Percentiles rank a stretch among this genome's conserved stretches.
phyloP scores from a whole-genome alignment of 2,888 invertebrate species.

The Troides helena region DNA sequence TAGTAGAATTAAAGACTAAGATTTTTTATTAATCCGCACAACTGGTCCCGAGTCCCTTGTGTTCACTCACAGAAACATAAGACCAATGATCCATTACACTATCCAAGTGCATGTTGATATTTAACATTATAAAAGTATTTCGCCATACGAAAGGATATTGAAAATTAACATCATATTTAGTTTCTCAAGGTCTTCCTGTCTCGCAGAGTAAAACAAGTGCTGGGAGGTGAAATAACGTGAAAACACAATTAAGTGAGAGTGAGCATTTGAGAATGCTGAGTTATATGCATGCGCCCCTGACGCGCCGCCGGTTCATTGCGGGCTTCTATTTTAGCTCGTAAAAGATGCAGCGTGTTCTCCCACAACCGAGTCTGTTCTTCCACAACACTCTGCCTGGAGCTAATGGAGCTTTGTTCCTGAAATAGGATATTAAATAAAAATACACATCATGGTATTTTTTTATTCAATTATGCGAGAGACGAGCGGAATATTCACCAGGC shows the following conservation, averaged over 20 bases:
- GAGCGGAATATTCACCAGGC: too few species aligned
- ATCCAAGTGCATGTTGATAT: too few species aligned
- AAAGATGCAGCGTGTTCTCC: constrained; percentile 69
- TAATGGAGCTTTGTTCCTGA: constrained; percentile 71
- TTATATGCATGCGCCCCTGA: constrained; percentile 80
- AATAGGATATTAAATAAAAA: constrained; percentile 3
- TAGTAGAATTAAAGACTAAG: too few species aligned
- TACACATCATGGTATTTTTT: too few species aligned
- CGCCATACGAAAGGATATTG: neutral
- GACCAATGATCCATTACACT: too few species aligned
- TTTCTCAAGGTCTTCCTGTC: neutral
- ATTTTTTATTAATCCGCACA: too few species aligned
- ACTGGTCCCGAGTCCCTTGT: too few species aligned
- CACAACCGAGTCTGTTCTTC: constrained; percentile 71
- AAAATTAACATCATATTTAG: neutral
- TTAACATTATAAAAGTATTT: too few species aligned
- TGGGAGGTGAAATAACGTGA: neutral
- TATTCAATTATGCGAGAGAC: too few species aligned
- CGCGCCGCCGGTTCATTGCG: constrained; percentile 73
- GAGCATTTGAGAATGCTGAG: constrained; percentile 82
- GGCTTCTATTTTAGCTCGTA: constrained; percentile 78
- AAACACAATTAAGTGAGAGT: constrained; percentile 64
- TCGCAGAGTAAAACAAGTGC: neutral
- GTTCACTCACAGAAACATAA: too few species aligned
- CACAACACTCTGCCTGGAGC: constrained; percentile 70